Base-by-base conservation (phyloP, 2,113 vertebrate genomes). In the Riparia riparia region DNA sequence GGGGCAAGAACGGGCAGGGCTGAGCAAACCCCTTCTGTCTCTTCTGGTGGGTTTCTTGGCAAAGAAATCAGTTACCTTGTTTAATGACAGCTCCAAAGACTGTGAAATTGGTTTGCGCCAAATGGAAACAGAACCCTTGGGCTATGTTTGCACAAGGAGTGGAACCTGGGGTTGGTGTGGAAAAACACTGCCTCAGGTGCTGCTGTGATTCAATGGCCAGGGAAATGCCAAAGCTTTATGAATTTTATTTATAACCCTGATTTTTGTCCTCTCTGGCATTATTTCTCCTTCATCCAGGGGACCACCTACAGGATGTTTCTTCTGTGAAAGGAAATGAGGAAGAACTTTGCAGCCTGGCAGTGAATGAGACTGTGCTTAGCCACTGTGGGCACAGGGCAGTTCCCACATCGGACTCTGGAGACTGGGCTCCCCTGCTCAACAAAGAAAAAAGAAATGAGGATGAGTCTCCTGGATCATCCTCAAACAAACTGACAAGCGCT, bases 301-400 rank as follows among this genome's bases (percentile, higher is more conserved):
- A 45, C 8, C n/a, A 37, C 11, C 8, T 39, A 44, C 5, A 10
- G 44, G 22, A 21, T 8, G 2, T 63, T 84, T 68, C 44, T 89
- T 28, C 29, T 65, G 34, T 2, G 4, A 69, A 65, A 65, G 22
- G 45, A 56, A 41, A 24, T 11, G 45, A 77, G 32, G 26, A 77
- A 45, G 41, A 83, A 4, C 44, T 89, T 49, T 45, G 47, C 31
- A 63, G 47, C 28, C 24, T 56, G 29, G 13, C 56, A 42, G 25
- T 17, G 21, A 4, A 17, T 0, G 15, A 47, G 44, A 25, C 37
- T 61, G 31, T 4, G 25, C 50, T 73, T 56, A 70, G 64, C 4
- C 39, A 0, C 77, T 61, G 31, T 0, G 0, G 45, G 24, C 37
- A 47, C 16, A 0, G 0, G 37, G 17, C 21, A 77, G 9, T 20